phyloP scores from a whole-genome alignment of 1,140 invertebrate genomes.

The Penaeus indicus region DNA sequence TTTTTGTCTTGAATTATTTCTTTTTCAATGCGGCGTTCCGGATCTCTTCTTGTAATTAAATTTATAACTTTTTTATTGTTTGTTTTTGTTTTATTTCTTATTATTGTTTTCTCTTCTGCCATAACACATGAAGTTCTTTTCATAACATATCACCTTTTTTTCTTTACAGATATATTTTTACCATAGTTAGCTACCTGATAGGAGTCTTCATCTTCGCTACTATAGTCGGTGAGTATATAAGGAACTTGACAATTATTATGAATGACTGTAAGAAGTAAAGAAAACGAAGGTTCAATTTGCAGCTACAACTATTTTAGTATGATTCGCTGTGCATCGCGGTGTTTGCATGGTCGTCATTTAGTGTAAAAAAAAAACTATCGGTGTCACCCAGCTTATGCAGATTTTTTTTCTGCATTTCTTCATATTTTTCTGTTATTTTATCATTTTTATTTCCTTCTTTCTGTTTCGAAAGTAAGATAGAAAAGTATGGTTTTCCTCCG shows the following conservation, averaged over 20 bases:
- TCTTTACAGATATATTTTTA: slow-evolving; percentile 92
- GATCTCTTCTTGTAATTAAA: neutral
- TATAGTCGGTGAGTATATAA: slow-evolving; percentile 83
- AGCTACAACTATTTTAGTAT: too few relatives aligned
- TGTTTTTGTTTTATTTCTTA: neutral
- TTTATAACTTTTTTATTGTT: neutral
- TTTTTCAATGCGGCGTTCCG: neutral
- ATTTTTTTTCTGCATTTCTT: too few relatives aligned
- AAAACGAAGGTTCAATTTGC: neutral
- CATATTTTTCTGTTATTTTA: too few relatives aligned
- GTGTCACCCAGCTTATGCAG: too few relatives aligned
- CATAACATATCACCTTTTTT: neutral
- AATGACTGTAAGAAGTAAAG: slow-evolving; percentile 8
- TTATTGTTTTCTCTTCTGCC: neutral
- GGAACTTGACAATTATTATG: slow-evolving; percentile 20
- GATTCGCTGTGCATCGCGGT: too few relatives aligned
- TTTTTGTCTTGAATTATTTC: neutral
- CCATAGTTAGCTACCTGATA: slow-evolving; percentile 95
- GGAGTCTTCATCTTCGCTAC: slow-evolving; percentile 99
- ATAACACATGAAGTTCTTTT: neutral
- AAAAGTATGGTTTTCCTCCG: too few relatives aligned
- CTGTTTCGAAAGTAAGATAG: too few relatives aligned
- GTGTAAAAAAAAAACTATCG: too few relatives aligned
- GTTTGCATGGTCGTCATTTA: too few relatives aligned
- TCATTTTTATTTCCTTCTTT: too few relatives aligned